Evolutionary conservation across 2,113 vertebrate genomes (phyloP).

Genomic region (Apteryx mantelli): DNA sequence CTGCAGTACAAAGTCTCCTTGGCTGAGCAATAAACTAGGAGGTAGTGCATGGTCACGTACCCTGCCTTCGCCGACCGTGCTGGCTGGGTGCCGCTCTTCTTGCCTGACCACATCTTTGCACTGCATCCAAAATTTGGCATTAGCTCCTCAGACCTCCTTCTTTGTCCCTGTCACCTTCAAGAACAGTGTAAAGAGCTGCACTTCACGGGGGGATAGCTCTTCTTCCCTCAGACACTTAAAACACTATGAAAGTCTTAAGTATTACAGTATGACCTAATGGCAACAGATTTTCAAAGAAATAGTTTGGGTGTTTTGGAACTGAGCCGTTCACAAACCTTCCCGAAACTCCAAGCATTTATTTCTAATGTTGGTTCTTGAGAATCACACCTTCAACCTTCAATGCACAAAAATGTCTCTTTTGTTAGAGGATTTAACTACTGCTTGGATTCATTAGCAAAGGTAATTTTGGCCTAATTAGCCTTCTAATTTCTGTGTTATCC

Average conservation of each 20-base stretch:
- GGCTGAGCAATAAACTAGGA: neutral
- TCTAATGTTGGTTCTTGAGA: neutral
- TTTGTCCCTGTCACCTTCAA: neutral
- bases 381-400: neutral
- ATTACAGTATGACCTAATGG: neutral
- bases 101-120: neutral
- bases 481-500: constrained; percentile 71
- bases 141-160: neutral
- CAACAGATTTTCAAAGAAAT: neutral
- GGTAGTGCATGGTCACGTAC: fast-evolving
- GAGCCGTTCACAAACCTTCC: neutral
- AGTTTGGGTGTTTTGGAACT: neutral
- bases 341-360: neutral
- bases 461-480: constrained; percentile 76
- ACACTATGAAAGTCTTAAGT: neutral
- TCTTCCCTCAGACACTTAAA: neutral
- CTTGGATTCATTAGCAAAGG: constrained; percentile 74
- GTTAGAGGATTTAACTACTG: constrained; percentile 57
- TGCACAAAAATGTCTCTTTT: constrained; percentile 10
- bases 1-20: fast-evolving
- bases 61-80: fast-evolving
- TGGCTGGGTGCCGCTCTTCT: fast-evolving
- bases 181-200: neutral
- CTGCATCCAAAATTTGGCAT: neutral
- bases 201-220: neutral